These are phyloP conservation scores for Trypoxylus dichotomus DNA, from an alignment of 1,140 invertebrate species.

Conservation along the genomic window DNA sequence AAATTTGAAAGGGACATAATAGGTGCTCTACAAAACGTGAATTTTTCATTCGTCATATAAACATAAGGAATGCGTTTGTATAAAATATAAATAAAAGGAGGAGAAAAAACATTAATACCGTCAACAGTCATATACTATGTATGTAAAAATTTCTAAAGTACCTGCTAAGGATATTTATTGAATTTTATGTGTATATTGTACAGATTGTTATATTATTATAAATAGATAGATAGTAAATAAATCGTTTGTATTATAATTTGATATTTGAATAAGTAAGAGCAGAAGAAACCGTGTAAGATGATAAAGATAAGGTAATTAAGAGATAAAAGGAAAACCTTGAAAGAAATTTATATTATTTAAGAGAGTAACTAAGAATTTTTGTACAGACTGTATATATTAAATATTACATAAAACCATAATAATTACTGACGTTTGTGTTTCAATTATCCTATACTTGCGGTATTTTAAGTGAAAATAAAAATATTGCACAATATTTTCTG, in stretches of 20 bases:
- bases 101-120: background rate
- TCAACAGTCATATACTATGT: constrained; percentile 45
- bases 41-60: background rate
- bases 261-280: background rate
- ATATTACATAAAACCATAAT: constrained; percentile 30
- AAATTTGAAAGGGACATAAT: background rate
- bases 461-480: background rate
- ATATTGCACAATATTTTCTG: too few species aligned
- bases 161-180: constrained; percentile 51
- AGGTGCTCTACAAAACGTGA: background rate
- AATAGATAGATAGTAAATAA: constrained; percentile 31
- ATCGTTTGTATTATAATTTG: constrained; percentile 14
- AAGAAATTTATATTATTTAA: constrained; percentile 27
- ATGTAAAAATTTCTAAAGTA: constrained; percentile 41
- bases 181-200: constrained; percentile 38
- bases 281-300: background rate
- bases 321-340: background rate
- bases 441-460: background rate
- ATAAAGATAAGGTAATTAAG: background rate
- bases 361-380: constrained; percentile 33
- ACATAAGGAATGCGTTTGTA: background rate
- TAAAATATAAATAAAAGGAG: background rate
- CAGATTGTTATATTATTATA: constrained; percentile 29
- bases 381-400: constrained; percentile 42
- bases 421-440: constrained; percentile 27